Base-by-base conservation (phyloP, 2,113 vertebrate genomes). In the Microcebus murinus region DNA sequence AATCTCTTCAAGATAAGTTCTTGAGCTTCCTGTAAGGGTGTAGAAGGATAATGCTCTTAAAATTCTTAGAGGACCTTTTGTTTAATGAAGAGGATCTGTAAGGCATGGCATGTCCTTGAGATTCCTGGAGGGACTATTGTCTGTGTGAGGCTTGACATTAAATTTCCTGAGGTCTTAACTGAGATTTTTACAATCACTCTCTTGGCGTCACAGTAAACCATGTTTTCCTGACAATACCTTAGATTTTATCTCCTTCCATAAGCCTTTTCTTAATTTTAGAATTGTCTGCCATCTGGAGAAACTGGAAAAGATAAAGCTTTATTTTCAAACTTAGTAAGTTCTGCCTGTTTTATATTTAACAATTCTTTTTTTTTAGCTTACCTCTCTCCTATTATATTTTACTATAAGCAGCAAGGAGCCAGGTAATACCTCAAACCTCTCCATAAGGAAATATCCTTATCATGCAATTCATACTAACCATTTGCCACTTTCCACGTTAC, bases 241-340 rank as follows among this genome's bases (percentile, higher is more conserved):
- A 93, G 63, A 91, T 96, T 92, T 83, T 25, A 80, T 88, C 68
- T 79, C 67, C 63, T 92, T 85, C 90, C 77, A 93, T 87, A 91
- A 84, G 20, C 68, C 29, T 50, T 90, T 95, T 67, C 42, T 90
- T 88, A 97, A 94, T 95, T 89, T 84, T 86, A 82, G 59, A 94
- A 88, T 39, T 70, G 6, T 85, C 77, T 92, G n/a, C 89, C 94
- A 93, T 79, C 55, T 93, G 94, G 81, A 96, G n/a, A 83, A 92
- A 94, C 61, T 73, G 39, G 87, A 83, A 96, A 92, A 94, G 27
- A 96, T 12, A 92, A 73, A 93, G 42, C 42, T 96, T 96, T 93
- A 91, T 95, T 97, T 96, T 90, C 90, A 83, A 91, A 70, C 65
- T 70, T 57, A 95, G 39, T 23, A 88, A 90, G 50, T 74, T 94